phyloP scores from a whole-genome alignment of 2,797 vertebrate genomes.

The Eulemur mongoz region DNA sequence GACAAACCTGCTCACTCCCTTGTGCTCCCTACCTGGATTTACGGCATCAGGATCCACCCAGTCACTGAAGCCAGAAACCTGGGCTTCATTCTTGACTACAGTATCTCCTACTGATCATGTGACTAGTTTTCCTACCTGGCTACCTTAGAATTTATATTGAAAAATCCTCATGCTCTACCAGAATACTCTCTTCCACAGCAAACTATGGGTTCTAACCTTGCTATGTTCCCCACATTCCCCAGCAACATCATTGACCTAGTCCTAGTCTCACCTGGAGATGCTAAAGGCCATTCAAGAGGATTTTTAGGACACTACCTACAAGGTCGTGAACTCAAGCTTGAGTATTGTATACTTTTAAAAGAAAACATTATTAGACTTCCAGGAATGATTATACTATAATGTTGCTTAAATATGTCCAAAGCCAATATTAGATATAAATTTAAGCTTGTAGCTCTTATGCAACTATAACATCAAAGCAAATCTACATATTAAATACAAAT shows the following conservation, averaged over 20 bases:
- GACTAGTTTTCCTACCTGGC: not conserved
- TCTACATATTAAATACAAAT: conserved; percentile 26
- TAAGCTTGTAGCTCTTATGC: not conserved
- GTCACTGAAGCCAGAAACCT: not conserved
- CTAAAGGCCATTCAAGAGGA: not conserved
- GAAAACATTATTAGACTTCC: not conserved
- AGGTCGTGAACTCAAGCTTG: not conserved
- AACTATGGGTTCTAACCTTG: not conserved
- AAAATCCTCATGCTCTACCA: not conserved
- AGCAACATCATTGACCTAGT: not conserved
- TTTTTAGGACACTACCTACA: not conserved
- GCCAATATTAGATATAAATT: not conserved
- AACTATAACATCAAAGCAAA: conserved; percentile 36
- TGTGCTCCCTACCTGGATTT: not conserved
- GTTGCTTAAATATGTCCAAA: not conserved
- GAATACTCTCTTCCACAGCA: not conserved
- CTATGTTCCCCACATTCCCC: not conserved
- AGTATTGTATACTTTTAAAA: not conserved
- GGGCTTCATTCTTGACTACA: not conserved
- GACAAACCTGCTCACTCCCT: conserved; percentile 11
- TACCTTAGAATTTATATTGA: not conserved
- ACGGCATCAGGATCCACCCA: not conserved
- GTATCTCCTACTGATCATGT: not conserved
- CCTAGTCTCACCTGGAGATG: not conserved
- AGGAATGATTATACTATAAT: not conserved